A percentile compares a stretch with the other conserved stretches of the same genome.
Conservation (phyloP, 2,113 vertebrate genomes). For the Sprattus sprattus region DNA sequence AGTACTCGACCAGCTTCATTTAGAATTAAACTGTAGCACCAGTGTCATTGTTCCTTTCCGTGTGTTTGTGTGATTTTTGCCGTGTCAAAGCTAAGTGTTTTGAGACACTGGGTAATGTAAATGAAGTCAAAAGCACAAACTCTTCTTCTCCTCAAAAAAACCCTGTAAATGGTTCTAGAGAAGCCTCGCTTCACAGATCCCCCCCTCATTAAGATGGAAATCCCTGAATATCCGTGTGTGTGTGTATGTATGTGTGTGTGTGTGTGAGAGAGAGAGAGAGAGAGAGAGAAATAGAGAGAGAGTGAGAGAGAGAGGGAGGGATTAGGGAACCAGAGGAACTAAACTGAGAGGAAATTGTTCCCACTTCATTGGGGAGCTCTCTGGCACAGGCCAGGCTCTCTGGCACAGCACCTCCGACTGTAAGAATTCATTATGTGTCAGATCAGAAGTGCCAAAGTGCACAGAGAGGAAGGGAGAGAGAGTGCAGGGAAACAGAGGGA, state of each 20-base stretch:
- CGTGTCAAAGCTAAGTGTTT: not conserved
- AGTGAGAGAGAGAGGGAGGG: not conserved
- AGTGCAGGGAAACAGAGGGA: not conserved
- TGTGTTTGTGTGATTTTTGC: not conserved
- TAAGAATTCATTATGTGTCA: not conserved
- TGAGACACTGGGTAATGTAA: not conserved
- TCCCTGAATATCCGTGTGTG: not conserved
- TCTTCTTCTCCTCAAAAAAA: not conserved
- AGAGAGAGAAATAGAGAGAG: not conserved
- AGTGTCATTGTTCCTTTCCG: not conserved
- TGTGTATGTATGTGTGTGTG: not conserved
- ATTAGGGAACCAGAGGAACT: not conserved
- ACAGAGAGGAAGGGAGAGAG: not conserved
- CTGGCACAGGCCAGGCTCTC: not conserved
- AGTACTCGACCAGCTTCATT: constrained; percentile 56
- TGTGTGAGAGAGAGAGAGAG: not conserved
- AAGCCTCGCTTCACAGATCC: not conserved
- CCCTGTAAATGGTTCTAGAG: not conserved
- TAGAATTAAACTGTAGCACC: not conserved
- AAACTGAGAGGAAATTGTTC: not conserved
- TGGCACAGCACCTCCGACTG: not conserved
- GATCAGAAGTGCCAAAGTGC: not conserved
- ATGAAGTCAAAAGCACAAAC: not conserved
- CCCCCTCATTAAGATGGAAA: constrained; percentile 1
- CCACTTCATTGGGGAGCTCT: not conserved